A percentile compares a stretch with the other conserved stretches of the same genome.
phyloP scores from a whole-genome alignment of 2,797 vertebrate species.

The Centropyge bicolor region DNA sequence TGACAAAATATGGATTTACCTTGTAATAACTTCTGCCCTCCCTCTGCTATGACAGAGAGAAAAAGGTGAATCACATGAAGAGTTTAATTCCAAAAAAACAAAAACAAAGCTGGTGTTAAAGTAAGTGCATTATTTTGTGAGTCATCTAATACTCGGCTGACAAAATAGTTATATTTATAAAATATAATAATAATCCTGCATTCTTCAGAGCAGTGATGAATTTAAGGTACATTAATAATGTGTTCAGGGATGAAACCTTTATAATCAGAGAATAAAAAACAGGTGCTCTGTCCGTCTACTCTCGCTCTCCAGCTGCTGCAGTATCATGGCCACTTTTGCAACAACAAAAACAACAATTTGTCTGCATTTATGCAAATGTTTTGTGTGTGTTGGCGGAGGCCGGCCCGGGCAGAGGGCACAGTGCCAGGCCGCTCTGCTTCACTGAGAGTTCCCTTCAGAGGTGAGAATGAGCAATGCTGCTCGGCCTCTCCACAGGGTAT shows the following conservation, averaged over 20 bases:
- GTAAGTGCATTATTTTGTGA: slow-evolving; percentile 49
- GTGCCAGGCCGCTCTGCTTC: slow-evolving; percentile 53
- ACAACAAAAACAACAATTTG: slow-evolving; percentile 38
- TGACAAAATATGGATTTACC: slow-evolving; percentile 37
- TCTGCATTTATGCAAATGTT: slow-evolving; percentile 75
- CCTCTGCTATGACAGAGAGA: slow-evolving; percentile 24
- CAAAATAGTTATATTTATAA: slow-evolving; percentile 29
- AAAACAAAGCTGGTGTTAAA: slow-evolving; percentile 16
- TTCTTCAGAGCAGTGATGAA: slow-evolving; percentile 6
- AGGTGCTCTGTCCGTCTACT: not conserved
- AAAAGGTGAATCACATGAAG: slow-evolving; percentile 51
- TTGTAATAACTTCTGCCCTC: not conserved
- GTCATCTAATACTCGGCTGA: slow-evolving; percentile 54
- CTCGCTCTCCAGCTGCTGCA: slow-evolving; percentile 32
- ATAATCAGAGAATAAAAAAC: slow-evolving; percentile 13
- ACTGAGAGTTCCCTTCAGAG: slow-evolving; percentile 74
- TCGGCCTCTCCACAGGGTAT: slow-evolving; percentile 60
- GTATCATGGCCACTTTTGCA: slow-evolving; percentile 34
- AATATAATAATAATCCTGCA: not conserved
- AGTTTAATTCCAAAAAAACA: slow-evolving; percentile 41
- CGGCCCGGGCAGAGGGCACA: slow-evolving; percentile 56
- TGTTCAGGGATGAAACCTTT: slow-evolving; percentile 13
- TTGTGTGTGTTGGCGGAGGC: slow-evolving; percentile 65
- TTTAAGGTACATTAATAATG: slow-evolving; percentile 12
- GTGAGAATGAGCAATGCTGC: slow-evolving; percentile 78